Base-by-base conservation (phyloP, 2,113 vertebrate genomes). In the Bufo bufo region DNA sequence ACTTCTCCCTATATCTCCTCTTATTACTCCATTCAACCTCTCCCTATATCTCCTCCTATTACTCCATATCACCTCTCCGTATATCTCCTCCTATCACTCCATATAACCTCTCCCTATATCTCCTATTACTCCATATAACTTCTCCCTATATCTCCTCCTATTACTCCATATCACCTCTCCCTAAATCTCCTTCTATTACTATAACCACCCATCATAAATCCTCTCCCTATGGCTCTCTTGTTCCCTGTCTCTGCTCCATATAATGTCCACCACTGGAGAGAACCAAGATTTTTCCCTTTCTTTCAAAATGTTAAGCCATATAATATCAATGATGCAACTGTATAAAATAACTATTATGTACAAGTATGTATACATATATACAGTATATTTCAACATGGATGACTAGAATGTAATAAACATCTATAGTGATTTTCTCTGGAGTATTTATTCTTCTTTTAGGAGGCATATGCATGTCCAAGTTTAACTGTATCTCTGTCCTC, bases 381-480 rank as follows among this genome's bases (percentile, higher is more conserved):
- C 19, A 43, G 82, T 66, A 85, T 75, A 54, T 85, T 33, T 33
- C 33, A 5, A 84, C 69, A 43, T 85, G 54, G 43, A 77, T 63
- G 58, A 86, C 33, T 54, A 72, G 50, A 47, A 72, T 78, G 59
- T 78, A 86, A 86, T 86, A 86, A 77, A 77, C 59, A 63, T 84
- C 58, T 19, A 66, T 47, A 78, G 63, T 49, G 33, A 50, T 74
- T 47, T 17, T 47, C 33, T 74, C 10, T 72, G 11, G 20, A 33
- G 43, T 3, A 11, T 6, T 8, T 12, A 4, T 82, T 45, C 16
- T 19, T 82, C 7, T 33, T 33, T 33, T 33, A 33, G 33, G 33
- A 33, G 33, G 33, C 33, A 33, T 33, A 1, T 33, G 33, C 33
- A 33, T 33, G 33, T 33, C 33, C 33, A 33, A 33, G 33, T 33